Percentiles rank a stretch among this genome's conserved stretches.
phyloP scores from a whole-genome alignment of 1,140 invertebrate genomes.

The Drosophila nannoptera region DNA sequence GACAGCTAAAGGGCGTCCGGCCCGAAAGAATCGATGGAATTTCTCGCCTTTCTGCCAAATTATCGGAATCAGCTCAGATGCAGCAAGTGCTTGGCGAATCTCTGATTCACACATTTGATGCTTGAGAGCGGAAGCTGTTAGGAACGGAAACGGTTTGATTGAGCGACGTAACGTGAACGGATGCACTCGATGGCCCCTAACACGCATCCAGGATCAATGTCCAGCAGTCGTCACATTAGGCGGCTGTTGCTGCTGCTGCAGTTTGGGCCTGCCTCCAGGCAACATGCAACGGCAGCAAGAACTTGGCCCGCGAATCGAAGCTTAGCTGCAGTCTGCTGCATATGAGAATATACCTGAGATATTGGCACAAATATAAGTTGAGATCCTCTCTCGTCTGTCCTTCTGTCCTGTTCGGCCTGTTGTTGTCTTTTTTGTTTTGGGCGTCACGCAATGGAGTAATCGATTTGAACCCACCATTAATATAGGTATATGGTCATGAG shows the following conservation, averaged over 20 bases:
- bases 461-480: slow-evolving; percentile 72
- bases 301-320: slow-evolving; percentile 11
- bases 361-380: neutral
- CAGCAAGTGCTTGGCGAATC: neutral
- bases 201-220: slow-evolving; percentile 55
- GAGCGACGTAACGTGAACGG: slow-evolving; percentile 41
- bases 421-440: neutral
- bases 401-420: too few species aligned
- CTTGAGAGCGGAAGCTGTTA: slow-evolving; percentile 35
- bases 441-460: slow-evolving; percentile 62
- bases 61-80: neutral
- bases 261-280: slow-evolving; percentile 53
- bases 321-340: slow-evolving; percentile 13
- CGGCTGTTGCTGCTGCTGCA: slow-evolving; percentile 25
- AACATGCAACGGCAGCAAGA: slow-evolving; percentile 52
- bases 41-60: too few species aligned
- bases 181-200: slow-evolving; percentile 22
- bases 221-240: slow-evolving; percentile 68
- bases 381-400: neutral
- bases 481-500: slow-evolving; percentile 28
- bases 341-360: slow-evolving; percentile 8
- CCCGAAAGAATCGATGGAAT: too few species aligned
- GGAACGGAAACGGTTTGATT: slow-evolving; percentile 64
- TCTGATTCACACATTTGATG: neutral
- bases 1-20: too few species aligned